phyloP scores from a whole-genome alignment of 2,113 vertebrate species.

The Ibidorhyncha struthersii region DNA sequence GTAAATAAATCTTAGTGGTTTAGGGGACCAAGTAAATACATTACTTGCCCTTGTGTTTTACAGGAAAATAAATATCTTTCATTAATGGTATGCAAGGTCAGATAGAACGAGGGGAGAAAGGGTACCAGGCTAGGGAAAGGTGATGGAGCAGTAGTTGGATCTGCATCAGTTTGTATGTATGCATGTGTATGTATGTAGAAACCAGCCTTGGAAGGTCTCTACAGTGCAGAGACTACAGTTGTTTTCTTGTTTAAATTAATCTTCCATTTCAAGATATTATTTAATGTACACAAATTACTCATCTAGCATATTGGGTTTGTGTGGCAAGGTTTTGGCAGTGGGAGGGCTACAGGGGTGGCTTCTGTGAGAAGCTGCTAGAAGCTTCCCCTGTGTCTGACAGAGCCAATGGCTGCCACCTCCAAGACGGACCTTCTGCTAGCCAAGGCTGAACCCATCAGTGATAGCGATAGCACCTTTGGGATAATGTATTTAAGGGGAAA shows the following conservation, averaged over 20 bases:
- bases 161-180: background rate
- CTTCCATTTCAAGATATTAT: background rate
- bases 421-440: too few relatives aligned
- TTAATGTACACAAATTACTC: background rate
- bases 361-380: too few relatives aligned
- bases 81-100: background rate
- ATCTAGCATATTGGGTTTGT: background rate
- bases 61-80: background rate
- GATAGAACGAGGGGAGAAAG: background rate
- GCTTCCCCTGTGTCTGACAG: too few relatives aligned
- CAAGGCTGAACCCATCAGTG: background rate
- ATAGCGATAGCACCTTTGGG: background rate
- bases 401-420: too few relatives aligned
- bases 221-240: background rate
- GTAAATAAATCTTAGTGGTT: background rate
- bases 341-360: too few relatives aligned
- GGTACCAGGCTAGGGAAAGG: background rate
- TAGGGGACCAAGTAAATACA: background rate
- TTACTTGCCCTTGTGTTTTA: background rate
- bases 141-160: background rate
- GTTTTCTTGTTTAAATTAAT: background rate
- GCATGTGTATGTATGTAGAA: background rate
- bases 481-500: background rate
- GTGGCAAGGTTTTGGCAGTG: background rate
- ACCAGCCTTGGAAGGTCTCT: background rate